Evolutionary conservation across 2,113 vertebrate genomes (phyloP), one percentile per base, ranked within the genome.

Genomic region (Centrocercus urophasianus): DNA sequence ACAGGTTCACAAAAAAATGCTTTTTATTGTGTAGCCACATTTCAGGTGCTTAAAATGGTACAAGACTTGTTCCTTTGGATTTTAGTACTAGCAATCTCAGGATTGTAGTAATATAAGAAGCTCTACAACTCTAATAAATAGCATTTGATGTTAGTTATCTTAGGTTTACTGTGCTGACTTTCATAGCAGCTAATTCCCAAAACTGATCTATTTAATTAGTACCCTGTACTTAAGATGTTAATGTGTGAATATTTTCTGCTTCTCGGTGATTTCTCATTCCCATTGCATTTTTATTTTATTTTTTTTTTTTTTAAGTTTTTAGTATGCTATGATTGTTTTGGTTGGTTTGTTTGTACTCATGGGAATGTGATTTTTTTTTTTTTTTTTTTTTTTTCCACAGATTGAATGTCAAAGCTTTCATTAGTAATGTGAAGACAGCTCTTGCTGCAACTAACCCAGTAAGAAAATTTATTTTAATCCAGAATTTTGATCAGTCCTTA

Each of bases 341-440:
- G 25, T 86, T 82, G 7, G 13, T 79, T 36, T 69, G 28, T 63
- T 74, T 24, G 83, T 61, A 52, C 60, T 84, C 56, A 92, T 2
- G 38, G 20, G 17, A 8, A 7, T n/a, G 15, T 75, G 6, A 43
- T 16, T 83, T 85, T 72, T 72, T 64, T 32, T 32, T 32, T n/a
- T 57, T 64, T 32, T 32, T 38, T 38, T 10, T 38, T 38, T 38
- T 38, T 32, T n/a, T 20, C 32, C 79, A 32, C 93, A 99, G 99
- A 38, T 98, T 99, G 88, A 99, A 99, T 64, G 99, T 99, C 75
- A 99, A 99, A 94, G 99, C 97, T 82, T 99, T 99, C 95, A 99
- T 99, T 96, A 99, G 98, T 97, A 99, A 99, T 3, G 99, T 99
- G 79, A 99, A 99, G 97, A 99, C 98, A 0, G 99, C 99, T 95